Base-by-base conservation (phyloP, 2,888 invertebrate species). In the Amphipoea oculea region DNA sequence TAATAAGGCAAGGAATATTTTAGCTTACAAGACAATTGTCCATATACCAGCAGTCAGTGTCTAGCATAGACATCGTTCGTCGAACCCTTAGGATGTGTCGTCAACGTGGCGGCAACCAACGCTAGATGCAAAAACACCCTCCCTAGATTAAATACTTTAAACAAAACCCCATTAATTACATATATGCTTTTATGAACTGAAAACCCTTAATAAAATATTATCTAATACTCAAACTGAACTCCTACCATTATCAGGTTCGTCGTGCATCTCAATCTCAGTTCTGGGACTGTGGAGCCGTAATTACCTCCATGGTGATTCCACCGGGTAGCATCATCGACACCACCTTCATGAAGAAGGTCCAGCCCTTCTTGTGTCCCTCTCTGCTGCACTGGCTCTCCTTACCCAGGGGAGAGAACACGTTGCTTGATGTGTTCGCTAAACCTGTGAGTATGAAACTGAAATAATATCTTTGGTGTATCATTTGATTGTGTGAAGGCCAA, bases 371-470 rank as follows among this genome's bases (percentile, higher is more conserved):
- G 6, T 97, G 97, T 68, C 97, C 97, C 0, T 95, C 97, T 0
- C 82, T 97, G 6, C 90, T 97, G 57, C 94, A 97, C 89, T 97
- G 97, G 97, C 86, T 97, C 12, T 96, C 97, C 0, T 83, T 97
- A 84, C 97, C 97, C 0, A 91, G 92, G 2, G 96, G 96, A 9
- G 97, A 96, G 1, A 97, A 97, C 79, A 92, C 93, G 0, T 89
- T 97, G 1, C 90, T 97, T 2, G 95, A 97, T 86, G 68, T 97
- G 0, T 91, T 97, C 36, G 91, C 96, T 63, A 96, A 96, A 78
- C 95, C 97, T n/a, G 97, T 97, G 85, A 95, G 95, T 94, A 48
- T 48, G n/a, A 3, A 29, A n/a, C 3, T 60, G 14, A 36, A 60
- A 1, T 7, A 4, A 17, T 40, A 1, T 48, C 20, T 48, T 20